Evolutionary conservation across 2,113 vertebrate species (phyloP).

Genomic region (Leuciscus idus): DNA sequence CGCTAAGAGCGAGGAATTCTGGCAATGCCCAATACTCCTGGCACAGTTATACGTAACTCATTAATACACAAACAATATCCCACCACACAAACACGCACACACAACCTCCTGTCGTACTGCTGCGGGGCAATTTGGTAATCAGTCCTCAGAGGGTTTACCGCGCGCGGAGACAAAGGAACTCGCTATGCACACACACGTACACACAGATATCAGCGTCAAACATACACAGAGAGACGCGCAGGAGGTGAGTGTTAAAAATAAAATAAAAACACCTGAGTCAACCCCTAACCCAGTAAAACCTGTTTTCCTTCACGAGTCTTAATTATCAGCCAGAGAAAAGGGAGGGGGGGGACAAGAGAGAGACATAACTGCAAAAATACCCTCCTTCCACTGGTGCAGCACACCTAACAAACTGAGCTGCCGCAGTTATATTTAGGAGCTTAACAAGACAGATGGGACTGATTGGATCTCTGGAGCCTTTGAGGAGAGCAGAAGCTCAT

Average conservation of each 20-base stretch:
- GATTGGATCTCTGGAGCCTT: constrained; percentile 62
- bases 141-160: constrained; percentile 56
- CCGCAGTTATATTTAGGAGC: constrained; percentile 60
- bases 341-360: not conserved
- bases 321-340: constrained; percentile 42
- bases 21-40: constrained; percentile 56
- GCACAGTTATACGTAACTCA: constrained; percentile 68
- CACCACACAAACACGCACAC: constrained; percentile 27
- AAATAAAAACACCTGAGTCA: constrained; percentile 29
- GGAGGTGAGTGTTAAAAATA: constrained; percentile 16
- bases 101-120: constrained; percentile 50
- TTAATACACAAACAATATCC: constrained; percentile 71
- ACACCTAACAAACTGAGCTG: constrained; percentile 59
- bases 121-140: constrained; percentile 66
- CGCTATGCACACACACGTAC: constrained; percentile 1
- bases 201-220: constrained; percentile 26
- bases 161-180: constrained; percentile 23
- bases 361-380: constrained; percentile 41
- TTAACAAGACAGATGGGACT: constrained; percentile 67
- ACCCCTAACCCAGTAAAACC: constrained; percentile 36
- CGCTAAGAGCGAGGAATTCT: constrained; percentile 40
- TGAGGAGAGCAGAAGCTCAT: constrained; percentile 52
- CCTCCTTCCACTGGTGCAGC: constrained; percentile 41
- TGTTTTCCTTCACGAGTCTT: constrained; percentile 27
- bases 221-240: constrained; percentile 7